These are phyloP conservation scores for Hemiprocne comata DNA, from an alignment of 2,113 vertebrate species.

Conservation along the genomic window DNA sequence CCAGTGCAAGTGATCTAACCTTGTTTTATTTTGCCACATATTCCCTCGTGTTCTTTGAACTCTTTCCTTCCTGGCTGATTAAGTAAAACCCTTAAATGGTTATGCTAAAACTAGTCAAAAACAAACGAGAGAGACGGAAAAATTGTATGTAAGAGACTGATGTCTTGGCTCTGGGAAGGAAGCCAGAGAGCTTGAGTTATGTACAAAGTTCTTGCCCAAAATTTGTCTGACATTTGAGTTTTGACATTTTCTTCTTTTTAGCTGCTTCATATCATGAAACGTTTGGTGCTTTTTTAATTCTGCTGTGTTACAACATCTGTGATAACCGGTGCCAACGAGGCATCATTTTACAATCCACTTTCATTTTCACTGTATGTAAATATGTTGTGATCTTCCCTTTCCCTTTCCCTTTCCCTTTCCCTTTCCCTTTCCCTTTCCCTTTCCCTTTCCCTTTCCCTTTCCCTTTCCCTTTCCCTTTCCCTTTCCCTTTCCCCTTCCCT, in stretches of 20 bases:
- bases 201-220: not conserved
- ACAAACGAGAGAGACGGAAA: not conserved
- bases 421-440: not conserved
- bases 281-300: not conserved
- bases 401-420: no score
- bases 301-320: not conserved
- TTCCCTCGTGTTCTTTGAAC: slow-evolving; percentile 34
- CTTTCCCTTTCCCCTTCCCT: not conserved
- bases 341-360: not conserved
- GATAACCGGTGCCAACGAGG: not conserved
- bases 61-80: slow-evolving; percentile 10
- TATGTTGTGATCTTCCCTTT: not conserved
- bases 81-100: not conserved
- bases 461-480: no score
- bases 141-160: not conserved
- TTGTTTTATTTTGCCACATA: slow-evolving; percentile 9
- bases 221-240: not conserved
- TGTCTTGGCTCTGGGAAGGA: slow-evolving; percentile 31
- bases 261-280: not conserved
- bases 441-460: not conserved
- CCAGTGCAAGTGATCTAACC: slow-evolving; percentile 2
- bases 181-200: not conserved
- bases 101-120: not conserved
- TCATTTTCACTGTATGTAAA: not conserved
- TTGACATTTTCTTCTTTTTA: slow-evolving; percentile 11